A percentile compares a stretch with the other conserved stretches of the same genome.
phyloP scores from a whole-genome alignment of 2,888 invertebrate genomes.

The Branchipolynoe longqiensis region DNA sequence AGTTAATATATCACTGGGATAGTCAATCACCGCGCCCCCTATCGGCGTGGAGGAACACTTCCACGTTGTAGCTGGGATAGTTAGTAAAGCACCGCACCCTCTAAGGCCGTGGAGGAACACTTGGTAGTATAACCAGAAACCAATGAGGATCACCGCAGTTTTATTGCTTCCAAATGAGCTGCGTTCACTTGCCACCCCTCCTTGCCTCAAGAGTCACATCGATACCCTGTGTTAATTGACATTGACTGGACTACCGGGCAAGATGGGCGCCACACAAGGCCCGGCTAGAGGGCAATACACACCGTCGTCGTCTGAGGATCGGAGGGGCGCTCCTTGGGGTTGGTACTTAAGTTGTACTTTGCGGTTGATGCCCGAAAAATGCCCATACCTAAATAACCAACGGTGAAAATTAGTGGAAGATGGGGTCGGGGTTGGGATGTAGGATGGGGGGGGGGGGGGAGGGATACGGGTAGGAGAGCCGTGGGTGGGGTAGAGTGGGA shows the following conservation, averaged over 20 bases:
- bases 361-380: slow-evolving; percentile 99
- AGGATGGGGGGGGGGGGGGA: neutral
- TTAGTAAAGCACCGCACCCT: too few relatives aligned
- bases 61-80: too few relatives aligned
- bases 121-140: too few relatives aligned
- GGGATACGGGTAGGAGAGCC: too few relatives aligned
- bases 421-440: neutral
- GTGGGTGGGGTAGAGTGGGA: too few relatives aligned
- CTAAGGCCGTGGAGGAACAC: too few relatives aligned
- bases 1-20: too few relatives aligned
- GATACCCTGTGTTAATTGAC: neutral
- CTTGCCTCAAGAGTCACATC: neutral
- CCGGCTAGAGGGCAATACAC: slow-evolving; percentile 36
- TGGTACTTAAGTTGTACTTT: slow-evolving; percentile 99
- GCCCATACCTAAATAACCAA: slow-evolving; percentile 83
- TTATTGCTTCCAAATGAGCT: neutral
- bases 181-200: neutral
- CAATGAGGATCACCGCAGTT: too few relatives aligned
- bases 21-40: too few relatives aligned
- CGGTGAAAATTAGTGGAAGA: neutral
- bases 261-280: slow-evolving; percentile 10
- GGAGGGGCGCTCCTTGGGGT: slow-evolving; percentile 87
- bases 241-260: too few relatives aligned
- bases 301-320: slow-evolving; percentile 72
- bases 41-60: too few relatives aligned